Evolutionary conservation across 2,113 vertebrate genomes (phyloP), one percentile per base, ranked within the genome.

Genomic region (Caretta caretta): DNA sequence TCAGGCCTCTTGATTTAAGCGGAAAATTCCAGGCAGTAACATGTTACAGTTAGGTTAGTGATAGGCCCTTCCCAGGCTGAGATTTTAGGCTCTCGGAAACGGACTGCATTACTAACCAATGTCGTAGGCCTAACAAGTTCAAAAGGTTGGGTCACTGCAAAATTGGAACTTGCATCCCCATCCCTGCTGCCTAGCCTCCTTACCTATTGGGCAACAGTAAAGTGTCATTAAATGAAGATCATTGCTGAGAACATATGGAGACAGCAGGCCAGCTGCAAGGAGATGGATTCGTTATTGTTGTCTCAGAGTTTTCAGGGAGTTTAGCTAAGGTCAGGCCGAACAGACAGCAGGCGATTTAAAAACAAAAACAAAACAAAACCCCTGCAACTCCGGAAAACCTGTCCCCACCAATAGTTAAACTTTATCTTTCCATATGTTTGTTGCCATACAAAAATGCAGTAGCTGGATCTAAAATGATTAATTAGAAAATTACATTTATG

Each of bases 401-500:
- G 6, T 48, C 29, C 90, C 46, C 6, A 1, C 86, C 69, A 69
- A 1, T 13, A 0, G 27, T 2, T 22, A 29, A 3, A 16, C 76
- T 29, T 14, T 0, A 0, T 59, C 80, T 48, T 69, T 72, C 54
- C 16, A 50, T 13, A 84, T 65, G 1, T 84, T 92, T 88, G 93
- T 50, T 48, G 78, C 46, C 35, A 5, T 19, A 35, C 10, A 20
- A 17, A 89, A 53, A 17, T 3, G 29, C 88, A 5, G 83, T 12
- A 79, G 88, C 94, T 94, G 95, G 96, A 96, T 97, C 97, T 29
- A 56, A 78, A 88, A 94, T 96, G 97, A 98, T 98, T 98, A 98
- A 98, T 98, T 98, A 98, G 98, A 96, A 98, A 98, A 98, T 98
- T 97, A 97, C 98, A 97, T 98, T 98, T 98, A 98, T 97, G 95